Conservation (phyloP, 2,113 vertebrate species). For the Paralichthys olivaceus region DNA sequence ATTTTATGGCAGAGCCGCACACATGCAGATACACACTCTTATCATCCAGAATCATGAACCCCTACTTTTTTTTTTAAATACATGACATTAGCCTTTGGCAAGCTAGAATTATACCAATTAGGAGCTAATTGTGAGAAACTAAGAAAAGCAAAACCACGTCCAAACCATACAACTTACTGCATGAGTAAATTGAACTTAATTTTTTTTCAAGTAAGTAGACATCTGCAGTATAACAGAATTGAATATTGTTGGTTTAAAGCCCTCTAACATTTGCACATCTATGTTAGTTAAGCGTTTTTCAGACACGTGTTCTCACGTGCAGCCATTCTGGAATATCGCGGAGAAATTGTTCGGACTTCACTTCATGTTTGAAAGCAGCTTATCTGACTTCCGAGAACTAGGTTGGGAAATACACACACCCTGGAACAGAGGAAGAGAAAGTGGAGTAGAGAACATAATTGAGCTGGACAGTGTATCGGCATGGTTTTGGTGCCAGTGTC, state of each 20-base stretch:
- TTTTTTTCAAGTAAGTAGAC: no score
- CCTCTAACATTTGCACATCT: slow-evolving; percentile 24
- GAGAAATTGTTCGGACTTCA: no score
- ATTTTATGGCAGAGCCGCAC: background rate
- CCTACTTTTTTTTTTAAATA: background rate
- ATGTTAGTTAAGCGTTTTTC: no score
- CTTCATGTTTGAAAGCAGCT: no score
- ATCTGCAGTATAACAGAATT: background rate
- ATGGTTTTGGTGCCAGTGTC: slow-evolving; percentile 47
- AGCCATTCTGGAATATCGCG: background rate
- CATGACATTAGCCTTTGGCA: background rate
- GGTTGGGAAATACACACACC: slow-evolving; percentile 35
- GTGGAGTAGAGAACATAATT: slow-evolving; percentile 31
- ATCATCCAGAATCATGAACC: background rate
- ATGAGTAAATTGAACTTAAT: background rate
- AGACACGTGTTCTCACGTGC: background rate
- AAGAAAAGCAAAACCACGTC: background rate
- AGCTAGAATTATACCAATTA: background rate
- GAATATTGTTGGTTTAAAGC: background rate
- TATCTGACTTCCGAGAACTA: slow-evolving; percentile 9
- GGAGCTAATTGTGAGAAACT: slow-evolving; percentile 1
- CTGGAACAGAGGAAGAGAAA: slow-evolving; percentile 6
- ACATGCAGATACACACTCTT: background rate
- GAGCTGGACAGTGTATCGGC: slow-evolving; percentile 53
- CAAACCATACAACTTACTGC: slow-evolving; percentile 11